Evolutionary conservation across 2,797 vertebrate genomes (phyloP), one percentile per base, ranked within the genome.

Genomic region (Microchirus variegatus): DNA sequence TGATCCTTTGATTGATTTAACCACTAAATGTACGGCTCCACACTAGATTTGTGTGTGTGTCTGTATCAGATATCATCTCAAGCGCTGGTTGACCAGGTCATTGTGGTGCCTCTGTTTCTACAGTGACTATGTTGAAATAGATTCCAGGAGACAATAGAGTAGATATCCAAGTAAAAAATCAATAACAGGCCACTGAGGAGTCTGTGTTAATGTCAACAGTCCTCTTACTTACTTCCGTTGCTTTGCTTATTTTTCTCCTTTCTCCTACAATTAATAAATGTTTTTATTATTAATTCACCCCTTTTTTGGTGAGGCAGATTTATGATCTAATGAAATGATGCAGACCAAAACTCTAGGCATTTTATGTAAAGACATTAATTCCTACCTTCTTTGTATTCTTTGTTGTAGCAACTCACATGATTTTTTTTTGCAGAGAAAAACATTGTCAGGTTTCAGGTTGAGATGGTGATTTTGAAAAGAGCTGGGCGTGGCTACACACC

Each of bases 81-180:
- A 37, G 9, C 47, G 16, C 5, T 19, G 63, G 42, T 8, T 52
- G 46, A 49, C 31, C 55, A 59, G 49, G 43, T 58, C 59, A 16
- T 12, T 31, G 22, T 41, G 50, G 16, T 59, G 57, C 41, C 4
- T 6, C 44, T 1, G n/a, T 76, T 63, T 64, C 26, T 40, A 40
- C 47, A 1, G 9, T 53, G 71, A 67, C 44, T 45, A 12, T 44
- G 59, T 82, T 72, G 72, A 41, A 63, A 75, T 54, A 67, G 72
- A 80, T 67, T 69, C 50, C 57, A 73, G 42, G 43, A 77, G 70
- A 67, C 59, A 35, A 12, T 15, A 53, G 42, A 60, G 37, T 68
- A 55, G 53, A 62, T 47, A 22, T 61, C 51, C 47, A 3, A 63
- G 59, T 61, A 18, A 53, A 56, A 74, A 70, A 75, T 81, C 78